A percentile compares a stretch with the other conserved stretches of the same genome.
These are phyloP conservation scores for Rhingia campestris DNA, from an alignment of 2,888 invertebrate species.

Conservation along the genomic window DNA sequence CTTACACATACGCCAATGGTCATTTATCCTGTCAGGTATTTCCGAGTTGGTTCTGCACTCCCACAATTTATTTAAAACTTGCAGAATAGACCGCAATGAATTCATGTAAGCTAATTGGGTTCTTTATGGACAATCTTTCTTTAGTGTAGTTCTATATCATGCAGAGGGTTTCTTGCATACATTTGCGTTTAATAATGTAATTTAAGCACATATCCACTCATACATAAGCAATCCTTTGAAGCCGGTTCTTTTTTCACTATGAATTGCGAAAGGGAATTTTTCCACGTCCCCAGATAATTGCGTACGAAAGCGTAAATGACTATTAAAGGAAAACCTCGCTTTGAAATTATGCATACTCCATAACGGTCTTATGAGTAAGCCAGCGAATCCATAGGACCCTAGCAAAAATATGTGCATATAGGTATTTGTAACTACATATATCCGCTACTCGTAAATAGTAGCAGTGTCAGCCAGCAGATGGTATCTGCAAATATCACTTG, in stretches of 20 bases:
- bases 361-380: conserved; percentile 67
- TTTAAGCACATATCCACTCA: conserved; percentile 18
- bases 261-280: conserved; percentile 59
- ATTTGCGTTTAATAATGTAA: conserved; percentile 56
- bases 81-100: background rate
- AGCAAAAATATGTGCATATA: conserved; percentile 21
- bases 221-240: conserved; percentile 23
- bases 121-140: conserved; percentile 47
- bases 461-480: conserved; percentile 68
- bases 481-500: conserved; percentile 74
- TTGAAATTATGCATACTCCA: conserved; percentile 73
- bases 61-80: no score
- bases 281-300: conserved; percentile 72
- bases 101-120: conserved; percentile 66
- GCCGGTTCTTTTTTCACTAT: conserved; percentile 5
- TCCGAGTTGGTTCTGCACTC: no score
- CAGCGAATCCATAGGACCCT: conserved; percentile 31
- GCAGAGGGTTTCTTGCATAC: conserved; percentile 12
- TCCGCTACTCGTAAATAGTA: conserved; percentile 46
- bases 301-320: conserved; percentile 71
- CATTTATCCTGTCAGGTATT: no score
- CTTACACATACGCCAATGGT: no score
- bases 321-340: conserved; percentile 68
- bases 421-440: background rate
- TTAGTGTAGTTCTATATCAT: conserved; percentile 13